These are phyloP conservation scores for Drosophila pullipes DNA, from an alignment of 2,888 invertebrate species.

Conservation along the genomic window DNA sequence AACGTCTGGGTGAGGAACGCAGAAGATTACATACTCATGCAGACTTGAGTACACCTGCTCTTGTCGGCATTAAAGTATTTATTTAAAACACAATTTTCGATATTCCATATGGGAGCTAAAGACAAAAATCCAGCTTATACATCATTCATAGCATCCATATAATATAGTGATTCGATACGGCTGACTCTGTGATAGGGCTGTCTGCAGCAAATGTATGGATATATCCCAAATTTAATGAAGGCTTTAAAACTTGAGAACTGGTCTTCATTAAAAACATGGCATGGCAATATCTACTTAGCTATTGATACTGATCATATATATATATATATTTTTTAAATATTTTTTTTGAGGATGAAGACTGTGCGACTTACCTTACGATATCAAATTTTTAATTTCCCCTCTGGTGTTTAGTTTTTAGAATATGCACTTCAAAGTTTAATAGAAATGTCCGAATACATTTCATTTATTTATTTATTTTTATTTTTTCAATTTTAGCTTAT, in stretches of 20 bases:
- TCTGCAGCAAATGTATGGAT: not conserved
- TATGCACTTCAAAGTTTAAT: not conserved
- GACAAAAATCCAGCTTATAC: accelerated
- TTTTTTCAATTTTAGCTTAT: accelerated
- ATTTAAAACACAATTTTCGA: not conserved
- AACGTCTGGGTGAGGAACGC: not conserved
- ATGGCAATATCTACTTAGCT: not conserved
- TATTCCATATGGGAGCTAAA: not conserved
- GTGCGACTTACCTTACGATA: too few species aligned
- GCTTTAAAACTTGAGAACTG: not conserved
- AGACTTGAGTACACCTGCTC: not conserved
- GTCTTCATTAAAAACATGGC: not conserved
- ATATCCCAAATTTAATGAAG: not conserved
- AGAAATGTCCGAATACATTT: accelerated
- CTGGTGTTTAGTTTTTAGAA: not conserved
- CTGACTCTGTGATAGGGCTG: accelerated
- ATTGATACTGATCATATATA: not conserved
- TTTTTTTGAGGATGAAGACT: not conserved
- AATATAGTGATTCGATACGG: too few species aligned
- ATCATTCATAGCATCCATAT: too few species aligned
- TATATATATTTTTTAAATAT: too few species aligned
- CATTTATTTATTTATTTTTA: not conserved
- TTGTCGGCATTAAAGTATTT: not conserved
- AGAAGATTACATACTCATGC: not conserved
- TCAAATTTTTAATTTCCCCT: not conserved